Evolutionary conservation across 2,888 invertebrate genomes (phyloP), one percentile per base, ranked within the genome.

Genomic region (Nomada flava): DNA sequence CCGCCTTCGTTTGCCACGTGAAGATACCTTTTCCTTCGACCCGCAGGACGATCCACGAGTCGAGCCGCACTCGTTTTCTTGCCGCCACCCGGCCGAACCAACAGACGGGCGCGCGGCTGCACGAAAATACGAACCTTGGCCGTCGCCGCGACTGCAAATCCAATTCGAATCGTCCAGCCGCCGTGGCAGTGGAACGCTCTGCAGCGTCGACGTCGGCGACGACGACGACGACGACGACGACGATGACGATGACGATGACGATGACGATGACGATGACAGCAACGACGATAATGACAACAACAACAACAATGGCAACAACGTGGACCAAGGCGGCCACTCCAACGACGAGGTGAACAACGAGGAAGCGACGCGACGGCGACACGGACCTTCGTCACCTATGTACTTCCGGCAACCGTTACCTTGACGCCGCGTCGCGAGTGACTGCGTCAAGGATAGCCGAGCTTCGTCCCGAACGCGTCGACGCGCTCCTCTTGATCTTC

Each of bases 261-360:
- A 29, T 7, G 29, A 29, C 36, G 36, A 36, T 4, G 9, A 52
- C 59, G 50, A 69, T 26, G 64, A 63, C 15, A n/a, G 20, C 44
- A 53, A 76, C 47, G 15, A 52, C 52, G 73, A 59, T 36, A 36
- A 36, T 36, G 7, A 36, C 36, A 36, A 36, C 36, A 36, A 36
- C 5, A 36, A 36, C 36, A 36, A 36, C 36, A 36, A 36, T 36
- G 36, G 36, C 36, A 36, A 36, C 36, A 36, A 36, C 36, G 36
- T 36, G 69, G 80, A 72, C 29, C 29, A 62, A 50, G 42, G 42
- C 20, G 23, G 52, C 53, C 65, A 82, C 11, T 60, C 60, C 29
- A 7, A 59, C 74, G 84, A 81, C 82, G 86, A 83, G 80, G 80
- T 65, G 86, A 85, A 75, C 72, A 65, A 85, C 76, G 86, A 80